Base-by-base conservation (phyloP, 2,888 invertebrate genomes). In the Volucella bombylans region DNA sequence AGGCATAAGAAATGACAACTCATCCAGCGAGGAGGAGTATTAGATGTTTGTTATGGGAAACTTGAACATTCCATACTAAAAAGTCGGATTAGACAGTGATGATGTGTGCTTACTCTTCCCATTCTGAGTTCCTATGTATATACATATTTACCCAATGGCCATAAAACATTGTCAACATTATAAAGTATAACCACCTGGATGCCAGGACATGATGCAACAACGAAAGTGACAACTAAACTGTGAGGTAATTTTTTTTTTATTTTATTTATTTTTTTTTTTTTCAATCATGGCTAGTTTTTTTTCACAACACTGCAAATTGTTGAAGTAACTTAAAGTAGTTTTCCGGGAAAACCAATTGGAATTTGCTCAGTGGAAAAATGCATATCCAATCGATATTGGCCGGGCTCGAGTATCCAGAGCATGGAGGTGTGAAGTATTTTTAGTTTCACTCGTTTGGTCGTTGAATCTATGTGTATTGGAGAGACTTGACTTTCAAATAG, bases 341-440 rank as follows among this genome's bases (percentile, higher is more conserved):
- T 39, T n/a, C 43, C 18, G 57, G 31, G 18, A 14, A 12, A 15
- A 10, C 47, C 41, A 1, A 8, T 14, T 43, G 65, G 15, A n/a
- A 14, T 15, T 2, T 15, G 41, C 38, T 1, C 14, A 57, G 9
- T 9, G 12, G 55, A 14, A 55, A 41, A 59, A 59, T 62, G 23
- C 50, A 14, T 15, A 11, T 14, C 11, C 72, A 72, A 64, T 64
- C 72, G 72, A 64, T 62, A 62, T 15, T 52, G 65, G 18, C 61
- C 11, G 23, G 14, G 45, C 11, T 12, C 41, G 68, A 55, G 31
- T 1, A 47, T 15, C 55, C 43, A 14, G 31, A 50, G 18, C 41
- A 18, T 4, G 49, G 43, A 43, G n/a, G n/a, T 14, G 61, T 41
- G n/a, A 61, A 43, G 50, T 61, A 72, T 72, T 72, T 72, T 72